Percentiles rank a stretch among this genome's conserved stretches.
Evolutionary conservation across 2,113 vertebrate genomes (phyloP).

Genomic region (Ailurus styani): DNA sequence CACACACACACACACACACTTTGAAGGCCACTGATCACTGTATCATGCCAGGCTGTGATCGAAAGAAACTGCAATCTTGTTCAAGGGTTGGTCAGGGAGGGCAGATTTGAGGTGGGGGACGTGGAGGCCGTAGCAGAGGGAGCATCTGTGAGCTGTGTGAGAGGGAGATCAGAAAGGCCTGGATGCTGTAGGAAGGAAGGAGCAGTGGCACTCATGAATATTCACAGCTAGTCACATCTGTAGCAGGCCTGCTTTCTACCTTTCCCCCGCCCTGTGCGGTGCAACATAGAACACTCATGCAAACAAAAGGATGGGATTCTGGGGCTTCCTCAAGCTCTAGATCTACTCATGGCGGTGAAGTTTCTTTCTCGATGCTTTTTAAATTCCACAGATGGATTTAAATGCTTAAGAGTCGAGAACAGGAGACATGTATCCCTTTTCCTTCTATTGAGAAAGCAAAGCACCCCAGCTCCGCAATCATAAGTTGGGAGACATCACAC

Average conservation of each 20-base stretch:
- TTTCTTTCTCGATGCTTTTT: conserved; percentile 38
- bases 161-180: conserved; percentile 83
- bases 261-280: conserved; percentile 74
- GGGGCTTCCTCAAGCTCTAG: conserved; percentile 66
- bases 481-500: conserved; percentile 66
- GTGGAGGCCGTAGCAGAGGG: background rate
- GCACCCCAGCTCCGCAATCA: background rate
- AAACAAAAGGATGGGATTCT: conserved; percentile 81
- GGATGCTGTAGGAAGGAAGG: conserved; percentile 85
- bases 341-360: conserved; percentile 65
- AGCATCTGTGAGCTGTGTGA: conserved; percentile 48
- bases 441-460: background rate
- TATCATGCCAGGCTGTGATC: conserved; percentile 83
- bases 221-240: conserved; percentile 94
- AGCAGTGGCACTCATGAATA: conserved; percentile 91
- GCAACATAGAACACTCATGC: conserved; percentile 73
- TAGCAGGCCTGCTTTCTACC: conserved; percentile 87
- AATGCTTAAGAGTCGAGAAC: background rate
- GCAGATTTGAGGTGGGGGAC: conserved; percentile 51
- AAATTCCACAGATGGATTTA: background rate
- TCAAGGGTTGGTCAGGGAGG: conserved; percentile 57
- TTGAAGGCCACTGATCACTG: conserved; percentile 82
- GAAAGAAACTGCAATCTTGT: conserved; percentile 86
- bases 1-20: conserved; percentile 50
- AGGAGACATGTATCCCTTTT: background rate